Base-by-base conservation (phyloP, 2,888 invertebrate genomes). In the Liopterus haemorrhoidalis region DNA sequence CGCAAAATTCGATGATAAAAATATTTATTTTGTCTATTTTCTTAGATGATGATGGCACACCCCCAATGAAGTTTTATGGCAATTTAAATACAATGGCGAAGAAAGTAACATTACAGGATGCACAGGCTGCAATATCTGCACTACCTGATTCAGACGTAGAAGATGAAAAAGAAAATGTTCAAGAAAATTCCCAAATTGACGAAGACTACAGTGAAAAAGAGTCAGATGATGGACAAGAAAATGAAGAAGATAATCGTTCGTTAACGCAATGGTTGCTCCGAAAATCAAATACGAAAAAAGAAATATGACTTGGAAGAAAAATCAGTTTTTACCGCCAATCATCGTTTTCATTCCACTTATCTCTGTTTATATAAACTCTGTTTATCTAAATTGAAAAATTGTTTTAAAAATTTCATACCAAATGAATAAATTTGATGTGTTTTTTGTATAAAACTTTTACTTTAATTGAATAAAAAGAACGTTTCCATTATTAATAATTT, bases 61-160 rank as follows among this genome's bases (percentile, higher is more conserved):
- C 11, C 19, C 35, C 35, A 35, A 35, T 35, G 35, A 35, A 35
- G 5, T 35, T 35, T 35, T 35, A 35, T 20, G 35, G 12, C 9
- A 35, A 20, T 35, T 20, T 35, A 35, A 35, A 35, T 19, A 11
- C 35, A 35, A 9, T 35, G 35, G 35, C 35, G 20, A 8, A 35
- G 35, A 35, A 19, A 35, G 35, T 35, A 14, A 35, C 20, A 3
- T 21, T 38, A 15, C 4, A n/a, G n/a, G 38, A 38, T 38, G 16
- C 27, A 38, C 22, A 38, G 22, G 38, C 24, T 38, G 38, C 24
- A 12, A 38, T 38, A 3, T 38, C 38, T 38, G 38, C 25, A 24
- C 3, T 38, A 25, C 25, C 25, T 38, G 38, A 38, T 38, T 38
- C 38, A 22, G 25, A 38, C 25, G 38, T 38, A 38, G 38, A 38